Conservation (phyloP, 1,140 invertebrate genomes). For the Panonychus citri region DNA sequence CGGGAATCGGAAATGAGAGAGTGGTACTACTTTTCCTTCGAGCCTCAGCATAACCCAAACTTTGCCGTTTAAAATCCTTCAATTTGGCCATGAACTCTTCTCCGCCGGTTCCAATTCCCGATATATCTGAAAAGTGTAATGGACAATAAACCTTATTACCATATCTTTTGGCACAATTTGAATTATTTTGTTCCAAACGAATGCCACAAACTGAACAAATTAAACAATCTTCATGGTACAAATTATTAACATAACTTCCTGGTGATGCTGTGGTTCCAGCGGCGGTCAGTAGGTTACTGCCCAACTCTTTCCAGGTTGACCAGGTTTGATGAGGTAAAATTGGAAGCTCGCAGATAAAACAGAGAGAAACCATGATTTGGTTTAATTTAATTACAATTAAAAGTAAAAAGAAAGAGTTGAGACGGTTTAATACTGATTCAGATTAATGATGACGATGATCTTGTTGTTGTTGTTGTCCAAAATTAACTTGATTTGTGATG, state of each 20-base stretch:
- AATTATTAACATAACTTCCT: constrained; percentile 5
- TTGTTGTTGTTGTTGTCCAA: not conserved
- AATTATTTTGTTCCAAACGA: constrained; percentile 71
- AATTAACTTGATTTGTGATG: not conserved
- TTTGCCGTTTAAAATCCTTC: constrained; percentile 79
- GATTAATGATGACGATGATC: not conserved
- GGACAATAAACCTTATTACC: constrained; percentile 69
- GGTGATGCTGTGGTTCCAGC: not conserved
- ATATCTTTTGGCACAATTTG: constrained; percentile 57
- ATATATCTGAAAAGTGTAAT: constrained; percentile 73
- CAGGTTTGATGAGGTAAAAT: constrained; percentile 56
- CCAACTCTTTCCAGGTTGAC: constrained; percentile 9
- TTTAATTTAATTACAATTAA: not conserved
- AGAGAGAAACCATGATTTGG: constrained; percentile 26
- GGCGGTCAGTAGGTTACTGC: constrained; percentile 2
- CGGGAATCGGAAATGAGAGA: constrained; percentile 71
- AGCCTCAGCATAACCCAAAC: constrained; percentile 45
- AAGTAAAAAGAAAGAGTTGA: not conserved
- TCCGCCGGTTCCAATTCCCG: constrained; percentile 68
- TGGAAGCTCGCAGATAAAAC: constrained; percentile 81
- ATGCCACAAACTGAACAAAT: constrained; percentile 66
- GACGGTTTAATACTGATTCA: not conserved
- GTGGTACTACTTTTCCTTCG: constrained; percentile 67
- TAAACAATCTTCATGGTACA: constrained; percentile 30
- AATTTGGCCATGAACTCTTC: constrained; percentile 81